Evolutionary conservation across 2,797 vertebrate genomes (phyloP).

Genomic region (Myotis pilosus): DNA sequence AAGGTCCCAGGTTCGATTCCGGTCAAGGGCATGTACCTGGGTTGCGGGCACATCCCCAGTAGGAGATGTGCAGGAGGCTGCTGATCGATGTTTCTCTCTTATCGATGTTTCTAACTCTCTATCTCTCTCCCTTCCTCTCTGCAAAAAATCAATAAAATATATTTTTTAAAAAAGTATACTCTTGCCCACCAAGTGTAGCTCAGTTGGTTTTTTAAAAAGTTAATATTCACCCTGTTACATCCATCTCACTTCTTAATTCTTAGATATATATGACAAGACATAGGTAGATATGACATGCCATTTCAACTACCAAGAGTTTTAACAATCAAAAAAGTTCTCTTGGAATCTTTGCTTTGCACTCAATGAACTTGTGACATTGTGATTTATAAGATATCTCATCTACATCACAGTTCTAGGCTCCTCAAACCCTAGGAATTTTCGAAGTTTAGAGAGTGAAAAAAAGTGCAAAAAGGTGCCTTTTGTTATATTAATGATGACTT

Average conservation of each 20-base stretch:
- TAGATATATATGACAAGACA: neutral
- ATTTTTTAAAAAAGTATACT: no score
- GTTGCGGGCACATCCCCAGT: no score
- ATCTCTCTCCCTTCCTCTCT: no score
- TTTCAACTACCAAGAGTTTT: slow-evolving; percentile 32
- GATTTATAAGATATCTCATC: neutral
- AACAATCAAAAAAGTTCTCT: neutral
- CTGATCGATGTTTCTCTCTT: no score
- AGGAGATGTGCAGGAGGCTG: no score
- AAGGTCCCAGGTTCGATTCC: no score
- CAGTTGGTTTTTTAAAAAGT: neutral
- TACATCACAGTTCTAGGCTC: neutral
- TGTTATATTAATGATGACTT: neutral
- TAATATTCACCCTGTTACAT: slow-evolving; percentile 3
- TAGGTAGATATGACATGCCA: neutral
- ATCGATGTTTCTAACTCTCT: no score
- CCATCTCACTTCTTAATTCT: slow-evolving; percentile 1
- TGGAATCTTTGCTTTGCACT: neutral
- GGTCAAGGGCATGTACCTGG: no score
- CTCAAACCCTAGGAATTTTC: neutral
- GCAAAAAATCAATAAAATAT: no score
- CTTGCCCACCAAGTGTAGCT: no score
- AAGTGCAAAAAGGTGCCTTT: neutral
- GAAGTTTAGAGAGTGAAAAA: neutral
- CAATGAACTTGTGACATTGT: neutral